Evolutionary conservation across 2,888 invertebrate genomes (phyloP), one percentile per base, ranked within the genome.

Genomic region (Volucella inflata): DNA sequence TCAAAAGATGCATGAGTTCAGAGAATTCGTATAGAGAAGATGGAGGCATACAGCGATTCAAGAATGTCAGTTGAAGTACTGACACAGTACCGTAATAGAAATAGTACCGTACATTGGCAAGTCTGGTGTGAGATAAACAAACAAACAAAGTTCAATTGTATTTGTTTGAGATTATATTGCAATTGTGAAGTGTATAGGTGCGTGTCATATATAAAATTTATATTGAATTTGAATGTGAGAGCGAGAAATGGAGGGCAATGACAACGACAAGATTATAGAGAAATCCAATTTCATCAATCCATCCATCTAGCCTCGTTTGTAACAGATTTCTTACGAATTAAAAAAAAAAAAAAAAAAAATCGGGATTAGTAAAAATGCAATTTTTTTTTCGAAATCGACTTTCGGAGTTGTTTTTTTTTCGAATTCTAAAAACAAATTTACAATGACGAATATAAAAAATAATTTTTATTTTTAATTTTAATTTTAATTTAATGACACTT

Each of bases 81-180:
- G 30, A 30, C 30, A 30, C 1, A 30, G 30, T 30, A 30, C 30
- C 6, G 6, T 6, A 30, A 30, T 30, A 30, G 6, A 30, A 0
- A 6, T 30, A 30, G 30, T 30, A 30, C 30, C 4, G 30, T 30
- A 30, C 30, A 30, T 30, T 30, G 30, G 30, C 30, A 36, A 42
- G 50, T 50, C 42, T 36, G n/a, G 38, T 10, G 44, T 16, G 36
- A 50, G 62, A 72, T 72, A 78, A 83, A 74, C 74, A 83, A 83
- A 83, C 78, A 83, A 75, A 68, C 68, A 75, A 74, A 46, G 48
- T 50, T 77, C 10, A 71, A 64, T 78, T 78, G 78, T 78, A 46
- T 83, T 83, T 78, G 68, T 74, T 77, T 67, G 44, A 65, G n/a
- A n/a, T n/a, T n/a, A n/a, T 78, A 72, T 72, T 74, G 71, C 67